Percentiles rank a stretch among this genome's conserved stretches.
Evolutionary conservation across 1,140 invertebrate species (phyloP).

Genomic region (Eulimnadia texana): DNA sequence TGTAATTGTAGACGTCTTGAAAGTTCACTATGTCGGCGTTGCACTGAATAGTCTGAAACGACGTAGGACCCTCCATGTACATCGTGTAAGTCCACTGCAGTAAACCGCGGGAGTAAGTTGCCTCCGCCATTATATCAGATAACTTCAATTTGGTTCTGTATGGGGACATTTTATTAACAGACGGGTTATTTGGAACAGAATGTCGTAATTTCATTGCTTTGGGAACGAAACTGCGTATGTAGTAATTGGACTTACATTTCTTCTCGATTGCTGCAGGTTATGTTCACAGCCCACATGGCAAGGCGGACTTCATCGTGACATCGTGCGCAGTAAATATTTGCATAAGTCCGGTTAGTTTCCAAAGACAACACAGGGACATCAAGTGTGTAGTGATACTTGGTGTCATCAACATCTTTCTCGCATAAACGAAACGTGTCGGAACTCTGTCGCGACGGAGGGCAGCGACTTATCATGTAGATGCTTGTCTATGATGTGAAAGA

Average conservation of each 20-base stretch:
- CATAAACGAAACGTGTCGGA: background rate
- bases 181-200: background rate
- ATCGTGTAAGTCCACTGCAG: background rate
- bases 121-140: background rate
- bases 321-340: constrained; percentile 25
- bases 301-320: constrained; percentile 22
- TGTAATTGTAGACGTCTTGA: background rate
- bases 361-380: constrained; percentile 14
- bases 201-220: background rate
- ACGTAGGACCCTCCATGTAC: background rate
- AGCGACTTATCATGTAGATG: constrained; percentile 11
- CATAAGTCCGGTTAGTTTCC: constrained; percentile 19
- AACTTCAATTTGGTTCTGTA: background rate
- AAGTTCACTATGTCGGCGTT: background rate
- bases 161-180: background rate
- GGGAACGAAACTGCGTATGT: background rate
- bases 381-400: constrained; percentile 9
- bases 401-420: background rate
- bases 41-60: background rate
- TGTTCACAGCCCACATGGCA: constrained; percentile 13
- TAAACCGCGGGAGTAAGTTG: background rate
- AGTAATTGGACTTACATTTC: background rate
- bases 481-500: constrained; percentile 1
- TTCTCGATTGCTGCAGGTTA: background rate
- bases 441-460: background rate